A percentile compares a stretch with the other conserved stretches of the same genome.
Conservation (phyloP, 2,888 invertebrate genomes). For the Drymonia ruficornis region DNA sequence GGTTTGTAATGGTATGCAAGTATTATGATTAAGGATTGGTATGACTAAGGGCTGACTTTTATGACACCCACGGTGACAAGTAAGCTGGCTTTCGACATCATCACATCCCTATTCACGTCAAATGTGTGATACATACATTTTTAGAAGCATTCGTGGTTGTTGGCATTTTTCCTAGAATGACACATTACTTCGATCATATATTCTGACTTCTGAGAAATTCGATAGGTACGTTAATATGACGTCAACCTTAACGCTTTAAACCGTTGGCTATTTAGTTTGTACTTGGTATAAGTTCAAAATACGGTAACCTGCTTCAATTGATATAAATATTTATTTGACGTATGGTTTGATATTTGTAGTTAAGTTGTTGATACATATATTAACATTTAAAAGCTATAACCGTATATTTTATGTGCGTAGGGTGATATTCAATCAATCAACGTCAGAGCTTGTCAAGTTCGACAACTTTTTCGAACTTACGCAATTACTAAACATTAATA, state of each 20-base stretch:
- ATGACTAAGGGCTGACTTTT: neutral
- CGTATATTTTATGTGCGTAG: neutral
- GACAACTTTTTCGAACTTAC: neutral
- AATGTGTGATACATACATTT: too few relatives aligned
- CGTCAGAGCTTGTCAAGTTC: neutral
- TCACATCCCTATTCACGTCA: neutral
- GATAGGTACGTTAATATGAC: too few relatives aligned
- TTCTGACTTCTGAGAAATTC: neutral
- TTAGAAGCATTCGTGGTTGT: too few relatives aligned
- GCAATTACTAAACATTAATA: neutral
- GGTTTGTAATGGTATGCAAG: slow-evolving; percentile 35
- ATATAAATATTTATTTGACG: too few relatives aligned
- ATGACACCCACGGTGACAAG: neutral
- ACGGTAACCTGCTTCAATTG: too few relatives aligned
- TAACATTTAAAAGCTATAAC: too few relatives aligned
- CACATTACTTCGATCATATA: neutral
- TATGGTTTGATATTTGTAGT: too few relatives aligned
- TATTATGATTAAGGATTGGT: slow-evolving; percentile 6
- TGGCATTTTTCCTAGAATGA: neutral
- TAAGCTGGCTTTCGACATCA: neutral
- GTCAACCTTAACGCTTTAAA: too few relatives aligned
- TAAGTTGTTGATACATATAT: too few relatives aligned
- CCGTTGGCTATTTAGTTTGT: too few relatives aligned
- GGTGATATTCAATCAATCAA: neutral
- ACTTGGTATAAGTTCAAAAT: too few relatives aligned